phyloP scores from a whole-genome alignment of 2,888 invertebrate genomes.

The Autographa pulchrina region DNA sequence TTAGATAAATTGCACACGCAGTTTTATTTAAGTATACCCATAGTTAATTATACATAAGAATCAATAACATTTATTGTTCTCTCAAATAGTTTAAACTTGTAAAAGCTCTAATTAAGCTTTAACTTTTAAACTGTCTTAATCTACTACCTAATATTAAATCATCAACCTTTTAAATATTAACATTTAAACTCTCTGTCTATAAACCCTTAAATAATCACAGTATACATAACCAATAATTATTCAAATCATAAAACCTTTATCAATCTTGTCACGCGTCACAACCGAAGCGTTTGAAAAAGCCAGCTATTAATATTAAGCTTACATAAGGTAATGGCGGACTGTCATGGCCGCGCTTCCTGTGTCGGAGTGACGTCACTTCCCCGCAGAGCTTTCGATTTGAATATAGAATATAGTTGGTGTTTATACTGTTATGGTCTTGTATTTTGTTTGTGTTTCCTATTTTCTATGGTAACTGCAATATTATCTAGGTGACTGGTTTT shows the following conservation, averaged over 20 bases:
- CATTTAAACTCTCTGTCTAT: too few species aligned
- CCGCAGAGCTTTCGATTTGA: conserved; percentile 41
- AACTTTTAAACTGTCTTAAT: too few species aligned
- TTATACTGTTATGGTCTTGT: background rate
- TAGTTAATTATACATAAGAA: too few species aligned
- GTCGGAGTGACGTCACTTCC: conserved; percentile 63
- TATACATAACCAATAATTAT: too few species aligned
- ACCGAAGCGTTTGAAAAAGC: background rate
- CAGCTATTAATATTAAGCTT: conserved; percentile 18
- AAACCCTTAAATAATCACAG: too few species aligned
- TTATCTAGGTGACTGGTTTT: too few species aligned
- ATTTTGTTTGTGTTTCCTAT: background rate
- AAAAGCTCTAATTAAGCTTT: too few species aligned
- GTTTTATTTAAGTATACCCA: background rate
- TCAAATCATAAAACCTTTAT: background rate
- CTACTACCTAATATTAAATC: too few species aligned
- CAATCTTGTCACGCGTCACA: background rate
- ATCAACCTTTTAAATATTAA: too few species aligned
- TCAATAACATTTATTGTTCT: too few species aligned
- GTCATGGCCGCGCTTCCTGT: conserved; percentile 65
- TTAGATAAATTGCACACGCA: background rate
- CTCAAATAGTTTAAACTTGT: too few species aligned
- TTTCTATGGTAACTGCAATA: background rate
- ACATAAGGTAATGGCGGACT: conserved; percentile 42
- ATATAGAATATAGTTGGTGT: conserved; percentile 5